Evolutionary conservation across 1,140 invertebrate species (phyloP).

Genomic region (Arctopsyche grandis): DNA sequence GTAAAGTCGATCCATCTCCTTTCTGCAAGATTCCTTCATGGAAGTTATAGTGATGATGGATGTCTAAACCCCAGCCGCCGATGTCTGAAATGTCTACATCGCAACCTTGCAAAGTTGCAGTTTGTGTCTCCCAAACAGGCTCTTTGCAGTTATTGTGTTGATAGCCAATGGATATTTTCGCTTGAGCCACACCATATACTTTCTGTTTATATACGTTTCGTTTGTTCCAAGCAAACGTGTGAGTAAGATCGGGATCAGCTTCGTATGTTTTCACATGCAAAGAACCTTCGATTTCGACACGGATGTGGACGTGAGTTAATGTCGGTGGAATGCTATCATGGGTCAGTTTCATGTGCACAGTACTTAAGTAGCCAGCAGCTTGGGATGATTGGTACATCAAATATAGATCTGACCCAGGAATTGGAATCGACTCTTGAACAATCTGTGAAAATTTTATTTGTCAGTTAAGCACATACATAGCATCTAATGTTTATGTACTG

Average conservation of each 20-base stretch:
- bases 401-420: constrained; percentile 91
- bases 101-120: constrained; percentile 93
- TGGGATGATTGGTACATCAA: constrained; percentile 94
- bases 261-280: constrained; percentile 92
- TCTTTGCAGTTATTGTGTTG: constrained; percentile 88
- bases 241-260: constrained; percentile 92
- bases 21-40: constrained; percentile 96
- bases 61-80: constrained; percentile 96
- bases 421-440: constrained; percentile 92
- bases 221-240: constrained; percentile 97
- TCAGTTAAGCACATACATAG: too few species aligned
- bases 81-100: constrained; percentile 97
- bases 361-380: constrained; percentile 90
- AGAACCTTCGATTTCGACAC: constrained; percentile 91
- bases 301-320: constrained; percentile 88
- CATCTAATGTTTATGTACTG: too few species aligned
- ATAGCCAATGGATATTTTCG: constrained; percentile 92
- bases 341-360: constrained; percentile 91
- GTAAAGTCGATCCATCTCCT: constrained; percentile 92
- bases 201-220: constrained; percentile 97
- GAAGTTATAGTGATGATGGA: constrained; percentile 98
- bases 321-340: constrained; percentile 80
- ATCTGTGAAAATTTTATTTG: constrained; percentile 73
- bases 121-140: constrained; percentile 94
- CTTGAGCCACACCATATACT: constrained; percentile 88